Base-by-base conservation (phyloP, 2,797 vertebrate species). In the Graptemys geographica region DNA sequence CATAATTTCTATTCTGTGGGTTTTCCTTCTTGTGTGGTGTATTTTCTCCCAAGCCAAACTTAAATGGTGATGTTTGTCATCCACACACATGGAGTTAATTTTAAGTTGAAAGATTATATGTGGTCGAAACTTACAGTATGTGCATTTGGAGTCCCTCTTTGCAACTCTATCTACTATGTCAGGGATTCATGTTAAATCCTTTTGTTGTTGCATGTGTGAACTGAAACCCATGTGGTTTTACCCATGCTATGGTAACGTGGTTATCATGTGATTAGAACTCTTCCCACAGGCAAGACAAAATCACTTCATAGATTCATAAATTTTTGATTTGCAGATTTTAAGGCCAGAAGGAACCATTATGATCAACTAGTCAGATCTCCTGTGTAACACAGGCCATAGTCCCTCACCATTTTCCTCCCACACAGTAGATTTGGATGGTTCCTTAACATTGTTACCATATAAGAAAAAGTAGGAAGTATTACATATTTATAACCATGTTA, bases 1-100 rank as follows among this genome's bases (percentile, higher is more conserved):
- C 6, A 19, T 28, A 49, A 33, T 86, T 94, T 90, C 25, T 31
- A 5, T 62, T 47, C 44, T 85, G 16, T 94, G 59, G 21, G 23
- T 52, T 89, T 93, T 72, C n/a, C 10, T 72, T 72, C 65, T 69
- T 88, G 5, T 88, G 47, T 79, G 44, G 89, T 78, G 7, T 83
- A 59, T 55, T 84, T 83, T 59, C 92, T 86, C 49, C 51, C 31
- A 53, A 62, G 5, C 53, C 87, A 53, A 9, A 91, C 44, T 33
- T 25, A 37, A 84, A 21, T 13, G 7, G 18, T 51, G 33, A 33
- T 8, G 47, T 74, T 84, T 25, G 6, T 92, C 84, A 9, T 74
- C 5, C 52, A n/a, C 62, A n/a, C 33, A 18, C 16, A n/a, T n/a
- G 62, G 33, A 65, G 18, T 65, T 65, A 65, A 65, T 37, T 65